Conservation (phyloP, 1,140 invertebrate species). For the Heliconius hermathena region DNA sequence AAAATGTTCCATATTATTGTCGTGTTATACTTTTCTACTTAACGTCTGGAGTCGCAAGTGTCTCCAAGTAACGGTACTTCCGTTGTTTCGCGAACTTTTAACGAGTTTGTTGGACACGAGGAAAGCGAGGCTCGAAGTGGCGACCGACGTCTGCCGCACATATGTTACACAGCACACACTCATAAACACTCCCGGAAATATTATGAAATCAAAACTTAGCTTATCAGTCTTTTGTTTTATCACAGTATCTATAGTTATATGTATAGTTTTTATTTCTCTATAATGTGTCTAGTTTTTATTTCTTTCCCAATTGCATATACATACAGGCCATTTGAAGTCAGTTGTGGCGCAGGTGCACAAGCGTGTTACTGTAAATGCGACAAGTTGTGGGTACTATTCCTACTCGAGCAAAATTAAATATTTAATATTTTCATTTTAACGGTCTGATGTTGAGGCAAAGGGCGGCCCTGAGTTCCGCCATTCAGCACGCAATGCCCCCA, state of each 20-base stretch:
- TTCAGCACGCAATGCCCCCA: too few relatives aligned
- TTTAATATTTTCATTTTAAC: too few relatives aligned
- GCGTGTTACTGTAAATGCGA: too few relatives aligned
- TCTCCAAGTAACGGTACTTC: slow-evolving; percentile 71
- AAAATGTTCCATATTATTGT: slow-evolving; percentile 79
- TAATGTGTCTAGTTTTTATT: not conserved
- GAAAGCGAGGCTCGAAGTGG: slow-evolving; percentile 50
- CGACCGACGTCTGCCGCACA: slow-evolving; percentile 55
- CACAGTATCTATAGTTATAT: not conserved
- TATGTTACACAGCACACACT: slow-evolving; percentile 57
- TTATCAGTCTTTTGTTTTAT: slow-evolving; percentile 10
- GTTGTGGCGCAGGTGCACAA: too few relatives aligned
- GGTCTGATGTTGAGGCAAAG: too few relatives aligned
- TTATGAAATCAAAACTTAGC: slow-evolving; percentile 39
- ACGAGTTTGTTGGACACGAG: slow-evolving; percentile 78
- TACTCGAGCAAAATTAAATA: too few relatives aligned
- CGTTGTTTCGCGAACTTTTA: slow-evolving; percentile 80
- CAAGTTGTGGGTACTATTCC: too few relatives aligned
- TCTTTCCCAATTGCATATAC: not conserved
- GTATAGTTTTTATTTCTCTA: not conserved
- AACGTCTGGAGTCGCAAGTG: slow-evolving; percentile 73
- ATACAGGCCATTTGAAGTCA: not conserved
- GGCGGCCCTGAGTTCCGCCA: too few relatives aligned
- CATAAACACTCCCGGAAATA: slow-evolving; percentile 47
- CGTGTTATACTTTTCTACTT: slow-evolving; percentile 78